phyloP scores from a whole-genome alignment of 2,888 invertebrate species.

The Invenusta paracnida region DNA sequence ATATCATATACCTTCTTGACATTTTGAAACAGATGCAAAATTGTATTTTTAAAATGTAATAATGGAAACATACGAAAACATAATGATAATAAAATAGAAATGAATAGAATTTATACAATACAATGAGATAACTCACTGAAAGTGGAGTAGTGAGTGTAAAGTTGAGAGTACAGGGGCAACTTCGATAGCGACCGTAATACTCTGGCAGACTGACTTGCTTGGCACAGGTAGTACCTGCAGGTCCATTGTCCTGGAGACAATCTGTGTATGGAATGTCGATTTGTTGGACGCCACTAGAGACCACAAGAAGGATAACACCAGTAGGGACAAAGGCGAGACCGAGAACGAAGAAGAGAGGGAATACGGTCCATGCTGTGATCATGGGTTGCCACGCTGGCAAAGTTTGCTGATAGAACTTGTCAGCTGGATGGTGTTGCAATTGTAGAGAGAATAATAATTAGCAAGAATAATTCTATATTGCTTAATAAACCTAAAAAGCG shows the following conservation, averaged over 20 bases:
- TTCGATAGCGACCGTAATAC: too few species aligned
- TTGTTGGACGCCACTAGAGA: constrained; percentile 71
- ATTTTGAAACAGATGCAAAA: too few species aligned
- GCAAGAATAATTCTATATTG: too few species aligned
- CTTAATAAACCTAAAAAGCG: too few species aligned
- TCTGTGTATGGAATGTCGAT: neutral
- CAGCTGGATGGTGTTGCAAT: too few species aligned
- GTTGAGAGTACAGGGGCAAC: neutral
- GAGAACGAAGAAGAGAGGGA: constrained; percentile 88
- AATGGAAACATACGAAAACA: too few species aligned
- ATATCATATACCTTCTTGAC: too few species aligned
- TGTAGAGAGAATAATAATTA: too few species aligned
- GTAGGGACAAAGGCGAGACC: constrained; percentile 90
- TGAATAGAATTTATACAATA: too few species aligned
- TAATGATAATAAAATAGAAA: too few species aligned
- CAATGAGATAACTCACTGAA: too few species aligned
- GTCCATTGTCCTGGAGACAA: neutral
- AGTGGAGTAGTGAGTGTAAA: neutral
- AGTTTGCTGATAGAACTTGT: neutral
- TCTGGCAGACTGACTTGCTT: neutral
- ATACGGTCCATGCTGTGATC: constrained; percentile 84
- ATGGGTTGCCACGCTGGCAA: constrained; percentile 79
- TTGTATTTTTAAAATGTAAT: too few species aligned
- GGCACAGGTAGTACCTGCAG: neutral
- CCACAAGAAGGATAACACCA: constrained; percentile 80